Evolutionary conservation across 2,113 vertebrate species (phyloP).

Genomic region (Megalops atlanticus): DNA sequence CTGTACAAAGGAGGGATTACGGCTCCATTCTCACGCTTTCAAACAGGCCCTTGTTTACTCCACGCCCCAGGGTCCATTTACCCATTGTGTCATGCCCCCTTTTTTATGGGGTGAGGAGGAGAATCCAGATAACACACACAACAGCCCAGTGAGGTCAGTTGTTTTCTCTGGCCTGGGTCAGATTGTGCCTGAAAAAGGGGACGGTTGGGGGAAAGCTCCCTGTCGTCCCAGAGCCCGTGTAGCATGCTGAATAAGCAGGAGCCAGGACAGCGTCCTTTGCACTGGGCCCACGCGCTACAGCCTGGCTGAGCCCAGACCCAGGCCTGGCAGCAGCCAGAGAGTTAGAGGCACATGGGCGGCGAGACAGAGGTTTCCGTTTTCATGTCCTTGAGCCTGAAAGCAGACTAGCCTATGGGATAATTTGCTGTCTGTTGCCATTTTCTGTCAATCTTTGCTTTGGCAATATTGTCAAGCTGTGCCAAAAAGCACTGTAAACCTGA

Average conservation of each 20-base stretch:
- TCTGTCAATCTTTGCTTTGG: too few species aligned
- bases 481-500: too few species aligned
- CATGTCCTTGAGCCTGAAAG: too few species aligned
- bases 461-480: too few species aligned
- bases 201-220: not conserved
- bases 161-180: conserved; percentile 54
- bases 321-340: not conserved
- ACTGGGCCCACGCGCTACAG: not conserved
- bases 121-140: conserved; percentile 49
- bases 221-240: not conserved
- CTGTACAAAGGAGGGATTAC: conserved; percentile 69
- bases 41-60: conserved; percentile 41
- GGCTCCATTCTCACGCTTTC: conserved; percentile 46
- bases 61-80: conserved; percentile 26
- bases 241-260: conserved; percentile 9
- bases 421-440: too few species aligned
- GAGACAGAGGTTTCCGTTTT: too few species aligned
- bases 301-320: not conserved
- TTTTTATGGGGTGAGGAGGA: conserved; percentile 43
- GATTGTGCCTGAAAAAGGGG: conserved; percentile 25
- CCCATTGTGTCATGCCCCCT: conserved; percentile 33
- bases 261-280: conserved; percentile 6
- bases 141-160: conserved; percentile 62
- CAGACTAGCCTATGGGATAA: too few species aligned
- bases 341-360: not conserved